Evolutionary conservation across 2,797 vertebrate species (phyloP), one percentile per base, ranked within the genome.

Genomic region (Carcharodon carcharias): DNA sequence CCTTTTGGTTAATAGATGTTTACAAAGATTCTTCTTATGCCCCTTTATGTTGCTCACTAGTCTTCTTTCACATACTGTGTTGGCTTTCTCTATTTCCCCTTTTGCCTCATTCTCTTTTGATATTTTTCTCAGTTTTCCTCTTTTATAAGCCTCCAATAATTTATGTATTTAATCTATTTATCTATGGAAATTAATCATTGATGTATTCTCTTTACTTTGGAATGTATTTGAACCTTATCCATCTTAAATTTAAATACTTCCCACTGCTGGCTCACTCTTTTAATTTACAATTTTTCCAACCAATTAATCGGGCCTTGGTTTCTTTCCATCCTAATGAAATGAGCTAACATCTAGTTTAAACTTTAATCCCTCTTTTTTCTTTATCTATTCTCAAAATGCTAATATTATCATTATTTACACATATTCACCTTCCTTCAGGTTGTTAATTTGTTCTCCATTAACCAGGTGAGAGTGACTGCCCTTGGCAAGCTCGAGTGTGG

Each of bases 101-200:
- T 82, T 82, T 85, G 1, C 18, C 45, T 85, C 40, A 85, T 14
- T n/a, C 31, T 14, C 40, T 85, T 85, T 45, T 21, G 6, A 45
- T 21, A 35, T 35, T 35, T 21, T 45, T 85, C n/a, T 23, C 45
- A 45, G n/a, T 21, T 85, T 45, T 85, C n/a, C 16, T 45, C 80
- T 85, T 85, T 85, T 82, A 5, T 16, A 85, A 85, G 18, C 40
- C 14, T 40, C 77, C n/a, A 21, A 45, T 85, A 21, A 21, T 85
- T 45, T 85, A 85, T n/a, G 71, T n/a, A 85, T 85, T 18, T 85
- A 85, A 77, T 45, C 18, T 85, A 85, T 85, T 85, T 85, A 85
- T 85, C 40, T 12, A 45, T 6, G 40, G 80, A 89, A 35, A 8
- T 56, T 56, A 56, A 89, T 28, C 40, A 35, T 73, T 73, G 31